Base-by-base conservation (phyloP, 2,797 vertebrate species). In the Notamacropus eugenii region DNA sequence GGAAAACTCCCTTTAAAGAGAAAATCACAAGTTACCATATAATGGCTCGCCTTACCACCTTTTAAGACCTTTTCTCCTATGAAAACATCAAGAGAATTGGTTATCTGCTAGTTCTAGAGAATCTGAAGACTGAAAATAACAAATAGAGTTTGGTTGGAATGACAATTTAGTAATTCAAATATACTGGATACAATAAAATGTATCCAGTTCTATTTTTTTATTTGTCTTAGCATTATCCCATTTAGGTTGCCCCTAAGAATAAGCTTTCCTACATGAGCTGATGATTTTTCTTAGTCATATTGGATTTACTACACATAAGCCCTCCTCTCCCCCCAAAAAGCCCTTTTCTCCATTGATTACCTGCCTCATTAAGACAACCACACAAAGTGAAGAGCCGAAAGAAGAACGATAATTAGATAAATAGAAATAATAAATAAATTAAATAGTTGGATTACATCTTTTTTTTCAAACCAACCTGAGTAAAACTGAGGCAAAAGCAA, bases 1-100 rank as follows among this genome's bases (percentile, higher is more conserved):
- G 95, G 96, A 97, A 96, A 96, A 87, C 95, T 94, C 94, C 95
- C n/a, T 96, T 56, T 96, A 95, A 93, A 91, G 93, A 94, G 95
- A 97, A 97, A 97, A 97, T 96, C 97, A 97, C 97, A 96, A 96
- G 95, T 96, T 95, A 95, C 91, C 91, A 95, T 90, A 92, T 87
- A 95, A 54, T 59, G 94, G 90, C 95, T 93, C 87, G 97, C 74
- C 93, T 82, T 96, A 95, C 94, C 92, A 93, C 94, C 93, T 95
- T 97, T 97, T 91, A 94, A 95, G 96, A 91, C 82, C 28, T 94
- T 87, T 87, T 97, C 57, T 97, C 57, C 90, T 74, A 94, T 97
- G 90, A 95, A 95, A 95, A 91, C 67, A 90, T 91, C 67, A 94
- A 91, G 91, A 95, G 91, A 96, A 96, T 96, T 97, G 90, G 93